Conservation (phyloP, 2,113 vertebrate species). For the Aspiorhynchus laticeps region DNA sequence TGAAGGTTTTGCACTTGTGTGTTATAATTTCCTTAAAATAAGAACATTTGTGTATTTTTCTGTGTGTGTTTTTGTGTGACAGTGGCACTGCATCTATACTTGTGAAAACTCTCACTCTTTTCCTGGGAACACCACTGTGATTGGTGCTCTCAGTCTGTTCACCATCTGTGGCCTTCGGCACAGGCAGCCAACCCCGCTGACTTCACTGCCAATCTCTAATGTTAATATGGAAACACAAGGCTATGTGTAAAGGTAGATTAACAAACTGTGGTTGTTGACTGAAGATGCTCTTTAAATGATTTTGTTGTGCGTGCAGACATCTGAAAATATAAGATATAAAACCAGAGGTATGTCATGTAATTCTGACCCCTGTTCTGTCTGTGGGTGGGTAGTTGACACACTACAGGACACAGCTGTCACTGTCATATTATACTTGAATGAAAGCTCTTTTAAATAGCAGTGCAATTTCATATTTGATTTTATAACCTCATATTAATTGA, state of each 20-base stretch:
- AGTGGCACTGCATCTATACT: conserved; percentile 65
- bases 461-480: background rate
- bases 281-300: background rate
- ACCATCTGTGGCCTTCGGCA: conserved; percentile 69
- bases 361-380: background rate
- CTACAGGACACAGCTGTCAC: background rate
- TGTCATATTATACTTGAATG: background rate
- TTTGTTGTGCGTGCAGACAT: background rate
- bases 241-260: conserved; percentile 20
- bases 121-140: conserved; percentile 67
- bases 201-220: conserved; percentile 46
- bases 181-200: conserved; percentile 23
- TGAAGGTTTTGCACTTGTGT: conserved; percentile 12
- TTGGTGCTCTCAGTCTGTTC: conserved; percentile 74
- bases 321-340: background rate
- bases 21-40: background rate
- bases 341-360: background rate
- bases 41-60: background rate
- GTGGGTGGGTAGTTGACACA: background rate
- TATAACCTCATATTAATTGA: background rate
- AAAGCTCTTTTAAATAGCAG: background rate
- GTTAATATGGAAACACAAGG: conserved; percentile 37
- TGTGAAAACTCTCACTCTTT: conserved; percentile 76
- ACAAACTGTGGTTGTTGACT: background rate
- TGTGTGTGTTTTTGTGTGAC: conserved; percentile 7